Conservation (phyloP, 2,888 invertebrate genomes). For the Mimachlamys varia region DNA sequence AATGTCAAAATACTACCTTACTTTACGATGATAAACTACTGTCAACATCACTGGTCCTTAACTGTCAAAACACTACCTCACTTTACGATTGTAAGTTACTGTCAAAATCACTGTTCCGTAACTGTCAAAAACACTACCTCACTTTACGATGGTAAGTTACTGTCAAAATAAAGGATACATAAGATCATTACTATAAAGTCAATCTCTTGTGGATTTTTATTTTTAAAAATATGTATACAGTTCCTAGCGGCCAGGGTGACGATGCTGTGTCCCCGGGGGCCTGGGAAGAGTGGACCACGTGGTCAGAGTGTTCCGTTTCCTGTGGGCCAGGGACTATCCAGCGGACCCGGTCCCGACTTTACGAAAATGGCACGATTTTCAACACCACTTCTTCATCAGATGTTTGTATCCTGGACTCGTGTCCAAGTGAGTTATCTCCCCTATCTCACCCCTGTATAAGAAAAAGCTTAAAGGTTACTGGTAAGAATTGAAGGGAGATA, state of each 20-base stretch:
- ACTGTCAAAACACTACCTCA: too few species aligned
- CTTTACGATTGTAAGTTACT: too few species aligned
- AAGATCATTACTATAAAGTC: too few species aligned
- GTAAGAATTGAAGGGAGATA: too few species aligned
- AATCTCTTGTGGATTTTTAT: too few species aligned
- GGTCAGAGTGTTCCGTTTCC: background rate
- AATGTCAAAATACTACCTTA: too few species aligned
- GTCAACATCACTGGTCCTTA: too few species aligned
- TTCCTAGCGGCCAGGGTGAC: background rate
- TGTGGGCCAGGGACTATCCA: background rate
- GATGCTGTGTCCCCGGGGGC: background rate
- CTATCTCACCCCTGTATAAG: too few species aligned
- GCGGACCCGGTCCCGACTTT: background rate
- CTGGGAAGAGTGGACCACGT: background rate
- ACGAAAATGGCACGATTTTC: background rate
- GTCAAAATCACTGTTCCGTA: too few species aligned
- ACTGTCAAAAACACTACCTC: conserved; percentile 23
- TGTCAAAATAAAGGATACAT: background rate
- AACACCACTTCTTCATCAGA: background rate
- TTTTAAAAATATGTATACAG: too few species aligned
- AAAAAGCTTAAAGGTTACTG: too few species aligned
- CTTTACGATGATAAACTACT: too few species aligned
- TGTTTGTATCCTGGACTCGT: background rate
- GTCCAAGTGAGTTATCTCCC: conserved; percentile 4
- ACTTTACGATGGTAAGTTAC: background rate